Evolutionary conservation across 2,113 vertebrate genomes (phyloP).

Genomic region (Motacilla tschutschensis): DNA sequence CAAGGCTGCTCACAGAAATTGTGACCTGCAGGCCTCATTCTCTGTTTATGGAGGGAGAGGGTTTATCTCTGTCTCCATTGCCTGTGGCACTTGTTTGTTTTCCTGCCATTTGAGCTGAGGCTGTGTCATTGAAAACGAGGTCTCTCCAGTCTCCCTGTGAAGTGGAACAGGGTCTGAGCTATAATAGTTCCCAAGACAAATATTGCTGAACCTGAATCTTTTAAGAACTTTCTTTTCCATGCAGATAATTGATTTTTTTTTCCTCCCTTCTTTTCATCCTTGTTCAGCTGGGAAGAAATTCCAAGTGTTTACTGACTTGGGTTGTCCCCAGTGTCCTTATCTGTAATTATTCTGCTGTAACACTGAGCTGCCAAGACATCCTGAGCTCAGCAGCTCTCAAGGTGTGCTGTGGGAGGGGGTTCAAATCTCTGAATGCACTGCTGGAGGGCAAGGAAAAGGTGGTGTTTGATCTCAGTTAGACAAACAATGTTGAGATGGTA

Average conservation of each 20-base stretch:
- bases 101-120: background rate
- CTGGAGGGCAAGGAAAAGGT: background rate
- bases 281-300: background rate
- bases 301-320: background rate
- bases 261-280: background rate
- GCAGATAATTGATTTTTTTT: background rate
- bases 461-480: background rate
- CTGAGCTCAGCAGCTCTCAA: background rate
- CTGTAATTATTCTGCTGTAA: background rate
- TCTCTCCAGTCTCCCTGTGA: background rate
- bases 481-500: background rate
- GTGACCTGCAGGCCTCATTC: background rate
- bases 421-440: background rate
- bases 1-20: background rate
- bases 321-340: background rate
- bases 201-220: background rate
- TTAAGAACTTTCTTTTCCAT: background rate
- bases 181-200: background rate
- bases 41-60: background rate
- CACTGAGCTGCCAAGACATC: background rate
- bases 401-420: fast-evolving
- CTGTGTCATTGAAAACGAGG: background rate
- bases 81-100: background rate
- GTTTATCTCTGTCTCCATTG: background rate
- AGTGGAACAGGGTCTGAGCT: background rate